Percentiles rank a stretch among this genome's conserved stretches.
Evolutionary conservation across 2,113 vertebrate species (phyloP).

Genomic region (Balaeniceps rex): DNA sequence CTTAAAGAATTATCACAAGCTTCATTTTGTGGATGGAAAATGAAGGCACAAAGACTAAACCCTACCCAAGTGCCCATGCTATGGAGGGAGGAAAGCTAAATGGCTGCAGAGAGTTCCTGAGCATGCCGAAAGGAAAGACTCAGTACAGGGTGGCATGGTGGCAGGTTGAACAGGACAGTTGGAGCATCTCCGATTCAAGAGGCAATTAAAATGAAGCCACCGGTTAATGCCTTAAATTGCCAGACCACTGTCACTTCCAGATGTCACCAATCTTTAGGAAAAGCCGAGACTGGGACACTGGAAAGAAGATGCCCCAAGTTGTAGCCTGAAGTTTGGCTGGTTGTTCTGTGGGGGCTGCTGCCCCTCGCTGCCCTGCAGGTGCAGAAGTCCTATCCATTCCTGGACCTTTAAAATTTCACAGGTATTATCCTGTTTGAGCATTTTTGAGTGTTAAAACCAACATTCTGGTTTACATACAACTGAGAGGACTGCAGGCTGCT

Average conservation of each 20-base stretch:
- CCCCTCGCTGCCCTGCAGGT: accelerated
- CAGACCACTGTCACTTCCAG: neutral
- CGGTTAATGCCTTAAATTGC: neutral
- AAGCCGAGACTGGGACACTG: neutral
- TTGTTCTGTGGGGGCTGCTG: neutral
- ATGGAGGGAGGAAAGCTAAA: neutral
- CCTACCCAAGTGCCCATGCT: neutral
- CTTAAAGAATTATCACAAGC: neutral
- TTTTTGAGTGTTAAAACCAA: neutral
- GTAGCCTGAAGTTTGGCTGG: neutral
- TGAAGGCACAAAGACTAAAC: neutral
- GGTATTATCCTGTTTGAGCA: neutral
- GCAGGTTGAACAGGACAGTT: neutral
- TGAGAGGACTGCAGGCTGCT: neutral
- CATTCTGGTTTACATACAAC: neutral
- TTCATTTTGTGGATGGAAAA: neutral
- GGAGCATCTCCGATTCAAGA: neutral
- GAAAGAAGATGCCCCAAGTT: neutral
- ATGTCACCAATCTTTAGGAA: neutral
- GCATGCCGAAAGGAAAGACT: neutral
- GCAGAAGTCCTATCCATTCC: neutral
- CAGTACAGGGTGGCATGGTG: accelerated
- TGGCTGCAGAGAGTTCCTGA: neutral
- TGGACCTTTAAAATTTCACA: neutral
- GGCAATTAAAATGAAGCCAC: neutral